phyloP scores from a whole-genome alignment of 2,888 invertebrate genomes.

The Saturnia pavonia region DNA sequence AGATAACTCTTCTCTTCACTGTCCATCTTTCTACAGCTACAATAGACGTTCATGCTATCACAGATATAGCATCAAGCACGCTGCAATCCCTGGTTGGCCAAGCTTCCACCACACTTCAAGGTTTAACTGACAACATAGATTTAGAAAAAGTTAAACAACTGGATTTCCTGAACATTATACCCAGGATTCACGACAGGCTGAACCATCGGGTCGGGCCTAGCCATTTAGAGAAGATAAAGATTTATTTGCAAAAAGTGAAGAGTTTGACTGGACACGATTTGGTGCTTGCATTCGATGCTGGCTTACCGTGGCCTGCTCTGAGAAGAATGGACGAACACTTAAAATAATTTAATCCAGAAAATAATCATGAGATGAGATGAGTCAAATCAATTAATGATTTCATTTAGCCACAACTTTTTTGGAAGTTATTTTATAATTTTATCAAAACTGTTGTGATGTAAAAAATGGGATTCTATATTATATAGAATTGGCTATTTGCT shows the following conservation, averaged over 20 bases:
- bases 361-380: too few species aligned
- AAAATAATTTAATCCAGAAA: neutral
- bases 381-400: too few species aligned
- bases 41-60: constrained; percentile 53
- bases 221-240: constrained; percentile 29
- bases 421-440: neutral
- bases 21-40: constrained; percentile 52
- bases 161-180: constrained; percentile 49
- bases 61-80: constrained; percentile 48
- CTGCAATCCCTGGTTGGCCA: constrained; percentile 40
- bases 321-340: constrained; percentile 33
- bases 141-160: constrained; percentile 49
- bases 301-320: constrained; percentile 37
- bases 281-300: constrained; percentile 36
- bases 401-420: too few species aligned
- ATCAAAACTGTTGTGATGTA: neutral
- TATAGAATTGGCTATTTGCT: neutral
- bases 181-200: constrained; percentile 40
- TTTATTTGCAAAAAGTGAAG: constrained; percentile 31
- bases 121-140: constrained; percentile 49
- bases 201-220: constrained; percentile 31
- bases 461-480: neutral
- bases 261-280: constrained; percentile 34
- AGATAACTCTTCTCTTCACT: constrained; percentile 54
- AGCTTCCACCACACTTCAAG: constrained; percentile 43